Evolutionary conservation across 2,113 vertebrate genomes (phyloP), one percentile per base, ranked within the genome.

Genomic region (Trinectes maculatus): DNA sequence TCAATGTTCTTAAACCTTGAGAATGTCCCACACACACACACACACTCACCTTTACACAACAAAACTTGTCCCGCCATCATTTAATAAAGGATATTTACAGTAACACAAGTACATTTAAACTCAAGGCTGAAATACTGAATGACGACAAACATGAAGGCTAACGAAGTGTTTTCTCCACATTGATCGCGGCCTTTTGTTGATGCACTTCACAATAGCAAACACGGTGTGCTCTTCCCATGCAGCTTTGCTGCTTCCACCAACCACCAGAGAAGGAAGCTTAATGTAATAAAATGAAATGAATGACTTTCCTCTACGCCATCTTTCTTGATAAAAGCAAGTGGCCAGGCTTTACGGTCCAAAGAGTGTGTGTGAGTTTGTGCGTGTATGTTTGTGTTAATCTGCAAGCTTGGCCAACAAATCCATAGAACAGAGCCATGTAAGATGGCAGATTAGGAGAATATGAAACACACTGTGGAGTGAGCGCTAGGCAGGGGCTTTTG

Each of bases 401-500:
- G 53, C 42, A 22, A 72, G 73, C 77, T 66, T 6, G 40, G 63
- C 36, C 62, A 56, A 66, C 77, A 85, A 71, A 89, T 83, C 80
- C 68, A 79, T 49, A 57, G 71, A 73, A 85, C 46, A 57, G 48
- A 82, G 69, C 36, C 71, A 82, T 78, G 83, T 79, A 88, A 83
- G 72, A 89, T 84, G 56, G 71, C 66, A 91, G 89, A 90, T 88
- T 88, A 91, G 71, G 33, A 63, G 69, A 87, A 83, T 80, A 83
- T 76, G 78, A 79, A 87, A 82, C 79, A 72, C 58, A 81, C 64
- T 69, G 52, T 60, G 62, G 65, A 83, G 80, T 70, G 68, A 79
- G 71, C n/a, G 48, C 77, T 43, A 74, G 36, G 62, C 72, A 68
- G 61, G 58, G 76, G 72, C 84, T 86, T 88, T 80, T 82, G 79